Base-by-base conservation (phyloP, 2,797 vertebrate species). In the Xenentodon cancila region DNA sequence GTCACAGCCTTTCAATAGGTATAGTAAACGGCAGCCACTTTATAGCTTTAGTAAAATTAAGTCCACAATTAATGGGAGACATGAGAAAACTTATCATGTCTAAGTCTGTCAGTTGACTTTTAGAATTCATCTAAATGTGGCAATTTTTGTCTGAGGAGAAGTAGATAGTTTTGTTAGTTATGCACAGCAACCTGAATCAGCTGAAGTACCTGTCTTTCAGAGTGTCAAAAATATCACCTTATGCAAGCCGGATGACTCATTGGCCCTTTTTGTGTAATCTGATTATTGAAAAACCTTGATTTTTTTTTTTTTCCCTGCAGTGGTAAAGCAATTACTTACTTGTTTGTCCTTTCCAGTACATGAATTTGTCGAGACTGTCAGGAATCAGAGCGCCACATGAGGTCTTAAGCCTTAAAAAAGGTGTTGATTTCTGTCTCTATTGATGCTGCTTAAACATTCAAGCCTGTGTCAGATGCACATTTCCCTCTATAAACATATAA, bases 1-100 rank as follows among this genome's bases (percentile, higher is more conserved):
- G 63, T 90, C 90, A 91, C 89, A 82, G 86, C 84, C 85, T 88
- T 84, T 86, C 84, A 81, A 91, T 82, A 45, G 81, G 81, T 71
- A 77, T 86, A 88, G 84, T 75, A 84, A 59, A 80, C 73, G 16
- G 55, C 75, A 71, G 75, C 78, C 78, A 71, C 73, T 85, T 82
- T 79, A 86, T 72, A 77, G 68, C 79, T 81, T 78, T 68, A 75
- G 75, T 78, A 56, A 84, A 88, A 89, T 88, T 74, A 88, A 81
- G 64, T 75, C 58, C 47, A 73, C 85, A 85, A 90, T 87, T 90
- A 84, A 91, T 85, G 88, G 71, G 58, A 64, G 69, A 59, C 43
- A 47, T 71, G 71, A 80, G 69, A 74, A 71, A 86, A 79, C 67
- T 8, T 13, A 9, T 32, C 12, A 27, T 72, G 70, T 62, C 58